A percentile compares a stretch with the other conserved stretches of the same genome.
Evolutionary conservation across 1,140 invertebrate genomes (phyloP).

Genomic region (Caenorhabditis remanei): DNA sequence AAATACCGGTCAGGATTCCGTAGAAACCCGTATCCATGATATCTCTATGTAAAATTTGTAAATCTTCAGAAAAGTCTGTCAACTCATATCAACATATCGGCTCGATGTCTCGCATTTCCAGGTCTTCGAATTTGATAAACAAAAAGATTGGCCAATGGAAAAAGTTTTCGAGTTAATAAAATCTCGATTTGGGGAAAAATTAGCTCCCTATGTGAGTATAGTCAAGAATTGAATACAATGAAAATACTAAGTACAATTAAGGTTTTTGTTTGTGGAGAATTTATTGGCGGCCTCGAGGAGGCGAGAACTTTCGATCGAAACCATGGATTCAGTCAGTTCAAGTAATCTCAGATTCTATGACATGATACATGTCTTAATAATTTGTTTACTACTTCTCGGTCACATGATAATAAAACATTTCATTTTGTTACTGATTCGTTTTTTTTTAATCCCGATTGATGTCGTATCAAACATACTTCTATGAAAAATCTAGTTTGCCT

Average conservation of each 20-base stretch:
- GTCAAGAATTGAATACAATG: not conserved
- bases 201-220: conserved; percentile 34
- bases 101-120: conserved; percentile 5
- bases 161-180: conserved; percentile 14
- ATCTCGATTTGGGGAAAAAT: not conserved
- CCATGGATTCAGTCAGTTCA: not conserved
- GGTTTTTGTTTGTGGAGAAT: conserved; percentile 54
- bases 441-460: not conserved
- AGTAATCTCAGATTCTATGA: not conserved
- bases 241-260: not conserved
- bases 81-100: conserved; percentile 12
- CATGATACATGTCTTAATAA: no score
- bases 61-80: conserved; percentile 23
- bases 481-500: not conserved
- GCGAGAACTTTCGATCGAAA: not conserved
- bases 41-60: not conserved
- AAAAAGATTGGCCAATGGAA: conserved; percentile 32
- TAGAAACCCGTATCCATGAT: not conserved
- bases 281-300: conserved; percentile 55
- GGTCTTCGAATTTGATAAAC: conserved; percentile 56
- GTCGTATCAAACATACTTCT: no score
- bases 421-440: no score
- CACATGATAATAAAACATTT: not conserved
- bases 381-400: no score
- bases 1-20: not conserved